phyloP scores from a whole-genome alignment of 2,888 invertebrate genomes.

The Pheosia gnoma region DNA sequence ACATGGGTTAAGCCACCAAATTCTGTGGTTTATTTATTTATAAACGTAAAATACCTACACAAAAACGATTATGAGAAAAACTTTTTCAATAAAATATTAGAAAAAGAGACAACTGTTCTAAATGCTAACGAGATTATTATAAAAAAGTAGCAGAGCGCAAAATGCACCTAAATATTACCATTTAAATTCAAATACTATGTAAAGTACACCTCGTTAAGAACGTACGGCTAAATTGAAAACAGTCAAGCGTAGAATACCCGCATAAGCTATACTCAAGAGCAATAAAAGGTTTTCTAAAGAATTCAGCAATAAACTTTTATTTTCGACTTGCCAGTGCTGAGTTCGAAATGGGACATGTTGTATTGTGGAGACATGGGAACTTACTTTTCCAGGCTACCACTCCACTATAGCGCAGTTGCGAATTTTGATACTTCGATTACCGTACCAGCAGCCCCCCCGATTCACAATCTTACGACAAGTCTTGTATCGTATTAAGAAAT shows the following conservation, averaged over 20 bases:
- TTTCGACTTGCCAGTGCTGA: slow-evolving; percentile 16
- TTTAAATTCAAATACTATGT: slow-evolving; percentile 29
- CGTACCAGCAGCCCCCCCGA: no score
- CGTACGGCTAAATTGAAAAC: slow-evolving; percentile 34
- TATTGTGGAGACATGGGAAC: slow-evolving; percentile 30
- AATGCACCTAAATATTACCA: slow-evolving; percentile 15
- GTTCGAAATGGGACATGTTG: slow-evolving; percentile 27
- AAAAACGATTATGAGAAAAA: not conserved
- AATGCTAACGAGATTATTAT: not conserved
- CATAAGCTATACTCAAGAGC: slow-evolving; percentile 23
- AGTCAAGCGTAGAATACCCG: slow-evolving; percentile 25
- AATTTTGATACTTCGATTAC: not conserved
- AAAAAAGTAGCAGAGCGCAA: not conserved
- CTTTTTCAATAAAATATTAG: not conserved
- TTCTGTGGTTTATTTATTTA: not conserved
- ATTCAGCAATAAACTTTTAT: slow-evolving; percentile 27
- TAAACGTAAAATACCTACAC: not conserved
- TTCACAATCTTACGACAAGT: no score
- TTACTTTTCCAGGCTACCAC: slow-evolving; percentile 14
- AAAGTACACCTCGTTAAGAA: slow-evolving; percentile 20
- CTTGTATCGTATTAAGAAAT: no score
- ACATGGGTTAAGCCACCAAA: not conserved
- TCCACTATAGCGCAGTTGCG: slow-evolving; percentile 11
- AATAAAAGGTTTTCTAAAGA: slow-evolving; percentile 29
- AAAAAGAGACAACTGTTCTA: not conserved